Conservation (phyloP, 2,888 invertebrate species). For the Xylophagus ater region DNA sequence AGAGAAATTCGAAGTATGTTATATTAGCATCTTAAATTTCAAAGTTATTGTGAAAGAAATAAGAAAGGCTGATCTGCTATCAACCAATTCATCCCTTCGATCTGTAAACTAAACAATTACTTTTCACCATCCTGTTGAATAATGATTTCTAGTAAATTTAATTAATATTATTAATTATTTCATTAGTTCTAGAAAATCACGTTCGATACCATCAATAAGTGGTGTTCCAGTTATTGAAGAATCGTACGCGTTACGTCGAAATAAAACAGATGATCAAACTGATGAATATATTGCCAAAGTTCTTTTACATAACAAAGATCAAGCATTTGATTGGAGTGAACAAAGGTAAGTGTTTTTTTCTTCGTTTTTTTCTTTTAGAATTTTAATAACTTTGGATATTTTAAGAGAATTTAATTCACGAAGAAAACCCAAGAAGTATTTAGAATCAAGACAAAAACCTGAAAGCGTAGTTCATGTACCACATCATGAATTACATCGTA, state of each 20-base stretch:
- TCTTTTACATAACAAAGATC: constrained; percentile 14
- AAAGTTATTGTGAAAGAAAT: not conserved
- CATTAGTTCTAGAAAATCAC: constrained; percentile 26
- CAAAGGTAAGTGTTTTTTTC: constrained; percentile 19
- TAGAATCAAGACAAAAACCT: not conserved
- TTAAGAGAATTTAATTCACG: constrained; percentile 5
- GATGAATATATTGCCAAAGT: constrained; percentile 18
- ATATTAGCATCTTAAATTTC: constrained; percentile 1
- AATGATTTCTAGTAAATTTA: too few relatives aligned
- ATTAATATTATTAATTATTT: too few relatives aligned
- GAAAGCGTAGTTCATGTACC: not conserved
- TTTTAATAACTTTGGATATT: too few relatives aligned
- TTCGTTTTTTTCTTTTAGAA: constrained; percentile 1
- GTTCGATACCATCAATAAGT: constrained; percentile 31
- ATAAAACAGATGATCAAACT: constrained; percentile 19
- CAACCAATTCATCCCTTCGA: not conserved
- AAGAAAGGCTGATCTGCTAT: not conserved
- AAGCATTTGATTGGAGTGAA: constrained; percentile 23
- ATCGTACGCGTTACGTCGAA: constrained; percentile 26
- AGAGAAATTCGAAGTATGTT: too few relatives aligned
- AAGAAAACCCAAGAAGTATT: constrained; percentile 10
- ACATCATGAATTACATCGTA: too few relatives aligned
- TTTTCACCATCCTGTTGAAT: not conserved
- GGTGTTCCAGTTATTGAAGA: constrained; percentile 35
- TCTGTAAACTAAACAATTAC: not conserved